Conservation (phyloP, 2,888 invertebrate genomes). For the Eucriotettix oculatus region DNA sequence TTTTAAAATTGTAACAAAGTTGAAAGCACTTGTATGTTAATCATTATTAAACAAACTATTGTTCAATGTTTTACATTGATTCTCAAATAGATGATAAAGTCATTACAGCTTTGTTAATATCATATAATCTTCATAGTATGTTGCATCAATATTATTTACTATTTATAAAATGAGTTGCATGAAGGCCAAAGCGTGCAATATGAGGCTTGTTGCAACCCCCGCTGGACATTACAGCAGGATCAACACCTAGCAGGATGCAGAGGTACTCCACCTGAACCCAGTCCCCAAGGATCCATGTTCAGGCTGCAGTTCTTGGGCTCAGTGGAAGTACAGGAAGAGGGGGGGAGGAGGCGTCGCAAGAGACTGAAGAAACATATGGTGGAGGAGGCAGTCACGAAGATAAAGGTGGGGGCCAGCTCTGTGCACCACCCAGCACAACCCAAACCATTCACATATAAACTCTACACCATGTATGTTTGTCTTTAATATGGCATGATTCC, state of each 20-base stretch:
- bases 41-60: too few relatives aligned
- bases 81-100: too few relatives aligned
- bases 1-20: too few relatives aligned
- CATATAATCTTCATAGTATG: not conserved
- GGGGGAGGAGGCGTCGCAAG: conserved; percentile 47
- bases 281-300: conserved; percentile 51
- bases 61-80: too few relatives aligned
- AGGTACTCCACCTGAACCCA: conserved; percentile 30
- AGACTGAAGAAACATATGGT: conserved; percentile 78
- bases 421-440: too few relatives aligned
- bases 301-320: conserved; percentile 70
- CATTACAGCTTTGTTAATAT: too few relatives aligned
- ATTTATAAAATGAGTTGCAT: not conserved
- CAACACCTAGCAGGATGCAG: conserved; percentile 14
- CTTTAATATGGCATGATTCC: too few relatives aligned
- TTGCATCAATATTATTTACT: not conserved
- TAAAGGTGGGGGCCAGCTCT: conserved; percentile 46
- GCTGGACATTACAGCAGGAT: not conserved
- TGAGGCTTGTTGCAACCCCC: too few relatives aligned
- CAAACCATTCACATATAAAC: too few relatives aligned
- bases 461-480: too few relatives aligned
- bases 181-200: too few relatives aligned
- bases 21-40: too few relatives aligned
- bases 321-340: conserved; percentile 70
- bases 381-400: conserved; percentile 71